Conservation (phyloP, 2,113 vertebrate species). For the Epinephelus moara region DNA sequence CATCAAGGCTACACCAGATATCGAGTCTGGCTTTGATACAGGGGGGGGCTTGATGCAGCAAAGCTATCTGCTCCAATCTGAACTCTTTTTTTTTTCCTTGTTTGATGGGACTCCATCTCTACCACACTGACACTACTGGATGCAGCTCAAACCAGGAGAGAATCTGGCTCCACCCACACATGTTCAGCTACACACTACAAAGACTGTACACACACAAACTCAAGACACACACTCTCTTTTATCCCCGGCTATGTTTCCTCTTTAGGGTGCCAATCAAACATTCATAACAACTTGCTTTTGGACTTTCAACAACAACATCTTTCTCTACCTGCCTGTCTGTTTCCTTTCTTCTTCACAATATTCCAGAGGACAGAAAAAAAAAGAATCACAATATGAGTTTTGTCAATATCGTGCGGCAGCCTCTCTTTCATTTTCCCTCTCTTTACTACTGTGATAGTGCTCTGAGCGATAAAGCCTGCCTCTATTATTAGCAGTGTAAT, state of each 20-base stretch:
- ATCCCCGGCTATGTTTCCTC: conserved; percentile 26
- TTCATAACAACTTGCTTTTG: conserved; percentile 59
- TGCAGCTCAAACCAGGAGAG: conserved; percentile 36
- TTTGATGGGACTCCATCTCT: conserved; percentile 45
- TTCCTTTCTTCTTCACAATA: conserved; percentile 38
- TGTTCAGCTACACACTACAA: conserved; percentile 38
- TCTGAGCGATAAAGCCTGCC: conserved; percentile 63
- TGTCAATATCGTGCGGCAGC: conserved; percentile 54
- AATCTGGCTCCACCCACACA: conserved; percentile 46
- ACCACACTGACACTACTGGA: conserved; percentile 37
- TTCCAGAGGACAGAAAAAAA: neutral
- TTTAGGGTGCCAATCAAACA: conserved; percentile 53
- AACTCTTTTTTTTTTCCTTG: conserved; percentile 22
- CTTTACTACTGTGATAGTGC: conserved; percentile 55
- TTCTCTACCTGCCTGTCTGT: conserved; percentile 32
- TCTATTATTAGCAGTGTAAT: conserved; percentile 78
- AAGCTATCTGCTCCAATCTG: conserved; percentile 48
- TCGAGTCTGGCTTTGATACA: conserved; percentile 48
- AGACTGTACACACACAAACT: conserved; percentile 18
- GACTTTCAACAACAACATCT: conserved; percentile 41
- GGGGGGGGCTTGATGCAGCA: conserved; percentile 25
- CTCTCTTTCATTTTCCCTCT: conserved; percentile 47
- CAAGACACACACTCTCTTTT: conserved; percentile 10
- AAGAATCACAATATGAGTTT: conserved; percentile 49
- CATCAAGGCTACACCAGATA: conserved; percentile 26